Conservation (phyloP, 2,888 invertebrate species). For the Schrankia costaestrigalis region DNA sequence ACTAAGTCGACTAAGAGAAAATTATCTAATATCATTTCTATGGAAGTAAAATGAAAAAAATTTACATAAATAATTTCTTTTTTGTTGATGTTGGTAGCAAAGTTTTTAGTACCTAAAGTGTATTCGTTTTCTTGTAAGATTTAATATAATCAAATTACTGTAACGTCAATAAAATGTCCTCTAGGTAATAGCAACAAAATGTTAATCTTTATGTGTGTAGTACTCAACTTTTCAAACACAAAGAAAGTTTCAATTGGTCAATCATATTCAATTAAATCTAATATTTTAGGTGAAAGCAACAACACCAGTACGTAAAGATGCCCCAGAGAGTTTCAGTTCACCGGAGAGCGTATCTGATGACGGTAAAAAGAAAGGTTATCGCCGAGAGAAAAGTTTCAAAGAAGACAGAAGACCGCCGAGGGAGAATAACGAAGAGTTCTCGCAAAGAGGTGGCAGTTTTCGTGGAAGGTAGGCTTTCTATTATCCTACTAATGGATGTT, state of each 20-base stretch:
- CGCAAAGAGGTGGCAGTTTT: constrained; percentile 63
- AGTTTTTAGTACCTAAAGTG: too few relatives aligned
- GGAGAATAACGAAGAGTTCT: constrained; percentile 56
- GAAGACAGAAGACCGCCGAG: constrained; percentile 55
- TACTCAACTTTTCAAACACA: too few relatives aligned
- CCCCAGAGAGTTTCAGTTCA: constrained; percentile 63
- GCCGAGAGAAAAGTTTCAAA: constrained; percentile 69
- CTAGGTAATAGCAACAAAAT: too few relatives aligned
- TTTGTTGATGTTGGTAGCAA: too few relatives aligned
- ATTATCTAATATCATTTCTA: too few relatives aligned
- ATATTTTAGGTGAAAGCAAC: constrained; percentile 49
- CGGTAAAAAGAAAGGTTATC: constrained; percentile 49
- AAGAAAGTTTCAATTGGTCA: not conserved
- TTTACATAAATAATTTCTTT: not conserved
- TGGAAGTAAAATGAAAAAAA: not conserved
- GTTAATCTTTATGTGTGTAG: too few relatives aligned
- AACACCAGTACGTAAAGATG: constrained; percentile 63
- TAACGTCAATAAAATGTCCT: too few relatives aligned
- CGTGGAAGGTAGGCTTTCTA: constrained; percentile 49
- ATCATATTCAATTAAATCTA: not conserved
- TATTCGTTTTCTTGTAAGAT: too few relatives aligned
- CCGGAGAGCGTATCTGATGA: constrained; percentile 62
- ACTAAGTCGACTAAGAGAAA: too few relatives aligned
- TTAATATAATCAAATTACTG: too few relatives aligned
- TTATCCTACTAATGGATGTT: not conserved